Base-by-base conservation (phyloP, 92 coral and sea anemone genomes). In the Phymanthus crucifer region DNA sequence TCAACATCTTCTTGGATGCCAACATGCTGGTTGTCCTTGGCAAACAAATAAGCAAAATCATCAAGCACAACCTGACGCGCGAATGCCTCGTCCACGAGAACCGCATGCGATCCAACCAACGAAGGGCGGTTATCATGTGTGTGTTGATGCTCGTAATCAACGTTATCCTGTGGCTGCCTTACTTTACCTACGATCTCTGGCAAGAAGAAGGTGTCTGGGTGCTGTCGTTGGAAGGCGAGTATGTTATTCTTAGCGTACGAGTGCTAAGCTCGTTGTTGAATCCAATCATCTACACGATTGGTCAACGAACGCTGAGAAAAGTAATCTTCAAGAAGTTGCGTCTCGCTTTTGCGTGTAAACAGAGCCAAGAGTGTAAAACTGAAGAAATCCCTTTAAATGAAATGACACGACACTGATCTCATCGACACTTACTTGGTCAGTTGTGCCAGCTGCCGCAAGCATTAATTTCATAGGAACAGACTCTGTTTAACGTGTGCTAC, bases 81-180 rank as follows among this genome's bases (percentile, higher is more conserved):
- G 74, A 82, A 45, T 73, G 80, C n/a, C 45, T 82, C 17, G 29
- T 54, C 32, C 86, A 82, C 16, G 86, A 82, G 29, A 82, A 82
- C 18, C 86, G 86, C 29, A 47, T 82, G 43, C 77, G 77, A 3
- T 66, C 70, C 24, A 75, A 82, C 40, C 58, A 74, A 47, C 86
- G 86, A 2, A 66, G 80, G 18, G 86, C 86, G 27, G 77, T 82
- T 0, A 40, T 82, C 73, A 82, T 82, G 86, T 82, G 86, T 26
- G 77, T 64, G 7, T n/a, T 40, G 32, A 82, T 82, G 80, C 77
- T 82, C 0, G 71, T 31, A 19, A 82, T 74, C 66, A 82, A 82
- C 58, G 77, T 74, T 16, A 72, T 67, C 14, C 58, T 82, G 29
- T 82, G 86, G 86, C 31, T 82, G 45, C 86, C 86, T 0, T 82